Percentiles rank a stretch among this genome's conserved stretches.
These are phyloP conservation scores for Thymelicus lineola DNA, from an alignment of 2,888 invertebrate species.

Conservation along the genomic window DNA sequence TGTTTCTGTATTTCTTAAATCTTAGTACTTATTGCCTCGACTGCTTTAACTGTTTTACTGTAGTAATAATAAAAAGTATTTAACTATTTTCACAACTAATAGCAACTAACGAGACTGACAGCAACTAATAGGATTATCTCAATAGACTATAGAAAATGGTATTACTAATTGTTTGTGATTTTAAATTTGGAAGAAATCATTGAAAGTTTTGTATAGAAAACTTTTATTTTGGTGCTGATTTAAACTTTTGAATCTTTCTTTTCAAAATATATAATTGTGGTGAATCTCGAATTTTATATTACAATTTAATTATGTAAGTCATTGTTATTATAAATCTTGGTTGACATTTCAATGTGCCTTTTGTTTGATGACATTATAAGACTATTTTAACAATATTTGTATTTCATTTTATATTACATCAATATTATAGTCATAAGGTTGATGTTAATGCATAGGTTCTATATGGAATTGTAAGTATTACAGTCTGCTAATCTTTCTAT, in stretches of 20 bases:
- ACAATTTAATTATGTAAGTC: slow-evolving; percentile 42
- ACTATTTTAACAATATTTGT: slow-evolving; percentile 29
- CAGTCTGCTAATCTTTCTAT: too few species aligned
- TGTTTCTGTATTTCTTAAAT: not conserved
- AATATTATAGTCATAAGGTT: not conserved
- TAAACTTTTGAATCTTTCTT: slow-evolving; percentile 33
- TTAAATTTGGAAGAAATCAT: not conserved
- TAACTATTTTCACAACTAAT: not conserved
- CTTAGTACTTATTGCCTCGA: slow-evolving; percentile 35
- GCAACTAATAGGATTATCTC: not conserved
- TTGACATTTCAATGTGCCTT: slow-evolving; percentile 42
- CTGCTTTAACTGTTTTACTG: not conserved
- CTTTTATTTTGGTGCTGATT: slow-evolving; percentile 22
- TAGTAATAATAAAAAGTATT: not conserved
- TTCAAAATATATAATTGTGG: slow-evolving; percentile 54
- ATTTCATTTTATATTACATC: not conserved
- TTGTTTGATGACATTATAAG: slow-evolving; percentile 39
- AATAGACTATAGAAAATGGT: not conserved
- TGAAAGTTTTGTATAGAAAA: slow-evolving; percentile 3
- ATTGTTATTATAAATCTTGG: slow-evolving; percentile 46
- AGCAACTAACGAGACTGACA: not conserved
- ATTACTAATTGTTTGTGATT: slow-evolving; percentile 13
- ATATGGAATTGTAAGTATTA: not conserved
- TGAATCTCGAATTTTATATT: slow-evolving; percentile 55
- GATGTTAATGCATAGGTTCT: not conserved